Conservation (phyloP, 2,113 vertebrate genomes). For the Upupa epops region DNA sequence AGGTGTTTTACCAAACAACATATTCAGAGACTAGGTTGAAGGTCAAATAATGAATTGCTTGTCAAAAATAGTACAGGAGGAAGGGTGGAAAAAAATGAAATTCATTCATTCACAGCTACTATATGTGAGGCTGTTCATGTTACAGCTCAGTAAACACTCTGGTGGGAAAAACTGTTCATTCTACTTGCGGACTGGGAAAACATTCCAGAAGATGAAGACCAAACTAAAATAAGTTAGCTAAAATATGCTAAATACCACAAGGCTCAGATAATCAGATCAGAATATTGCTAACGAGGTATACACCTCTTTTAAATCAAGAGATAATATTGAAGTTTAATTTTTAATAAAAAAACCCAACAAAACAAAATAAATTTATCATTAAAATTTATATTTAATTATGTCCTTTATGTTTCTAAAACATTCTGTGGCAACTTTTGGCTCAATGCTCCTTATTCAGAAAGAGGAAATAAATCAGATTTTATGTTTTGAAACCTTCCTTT, state of each 20-base stretch:
- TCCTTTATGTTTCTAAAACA: not conserved
- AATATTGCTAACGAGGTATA: not conserved
- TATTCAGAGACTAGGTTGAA: not conserved
- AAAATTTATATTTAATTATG: not conserved
- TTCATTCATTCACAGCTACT: not conserved
- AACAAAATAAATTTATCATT: too few species aligned
- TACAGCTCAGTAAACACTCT: not conserved
- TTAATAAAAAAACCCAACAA: not conserved
- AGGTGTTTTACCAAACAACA: not conserved
- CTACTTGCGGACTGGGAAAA: not conserved
- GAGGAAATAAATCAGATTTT: not conserved
- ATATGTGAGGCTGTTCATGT: not conserved
- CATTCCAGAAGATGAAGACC: not conserved
- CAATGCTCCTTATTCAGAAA: accelerated
- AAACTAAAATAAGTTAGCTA: not conserved
- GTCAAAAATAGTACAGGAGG: not conserved
- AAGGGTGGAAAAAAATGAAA: not conserved
- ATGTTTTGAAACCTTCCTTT: not conserved
- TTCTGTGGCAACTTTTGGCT: not conserved
- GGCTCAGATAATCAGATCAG: not conserved
- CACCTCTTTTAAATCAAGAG: not conserved
- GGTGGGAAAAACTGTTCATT: not conserved
- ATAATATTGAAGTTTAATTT: not conserved
- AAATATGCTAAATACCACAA: not conserved
- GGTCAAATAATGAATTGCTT: slow-evolving; percentile 2